phyloP scores from a whole-genome alignment of 2,113 vertebrate species.

The Muscicapa adusta region DNA sequence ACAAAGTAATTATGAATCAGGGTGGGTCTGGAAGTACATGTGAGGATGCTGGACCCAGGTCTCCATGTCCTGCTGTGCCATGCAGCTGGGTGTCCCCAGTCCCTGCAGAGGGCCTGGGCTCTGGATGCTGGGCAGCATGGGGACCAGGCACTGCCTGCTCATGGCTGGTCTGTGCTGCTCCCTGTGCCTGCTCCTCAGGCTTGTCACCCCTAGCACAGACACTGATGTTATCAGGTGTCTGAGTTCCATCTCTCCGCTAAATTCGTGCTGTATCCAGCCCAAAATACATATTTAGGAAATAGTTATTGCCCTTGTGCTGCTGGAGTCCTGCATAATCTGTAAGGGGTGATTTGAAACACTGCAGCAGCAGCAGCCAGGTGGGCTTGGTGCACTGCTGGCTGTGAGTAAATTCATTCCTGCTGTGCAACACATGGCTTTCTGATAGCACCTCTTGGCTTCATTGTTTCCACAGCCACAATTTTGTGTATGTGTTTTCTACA shows the following conservation, averaged over 20 bases:
- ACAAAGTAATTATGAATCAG: accelerated
- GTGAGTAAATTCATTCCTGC: background rate
- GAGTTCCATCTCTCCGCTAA: background rate
- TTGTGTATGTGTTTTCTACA: background rate
- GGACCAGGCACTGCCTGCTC: accelerated
- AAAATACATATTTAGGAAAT: background rate
- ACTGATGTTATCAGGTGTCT: background rate
- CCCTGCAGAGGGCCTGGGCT: accelerated
- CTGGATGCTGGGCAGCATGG: accelerated
- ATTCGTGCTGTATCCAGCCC: background rate
- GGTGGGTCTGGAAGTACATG: accelerated
- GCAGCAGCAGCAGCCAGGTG: background rate
- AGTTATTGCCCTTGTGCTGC: background rate
- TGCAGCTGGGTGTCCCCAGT: background rate
- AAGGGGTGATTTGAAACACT: background rate
- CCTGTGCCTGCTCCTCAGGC: background rate
- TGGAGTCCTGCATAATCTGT: accelerated
- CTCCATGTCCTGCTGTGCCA: accelerated
- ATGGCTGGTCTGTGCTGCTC: accelerated
- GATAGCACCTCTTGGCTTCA: background rate
- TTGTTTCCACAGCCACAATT: background rate
- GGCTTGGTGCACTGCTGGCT: background rate
- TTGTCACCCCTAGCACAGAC: background rate
- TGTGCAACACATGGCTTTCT: background rate
- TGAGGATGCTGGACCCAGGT: accelerated